phyloP scores from a whole-genome alignment of 2,113 vertebrate species.

The Bettongia penicillata region DNA sequence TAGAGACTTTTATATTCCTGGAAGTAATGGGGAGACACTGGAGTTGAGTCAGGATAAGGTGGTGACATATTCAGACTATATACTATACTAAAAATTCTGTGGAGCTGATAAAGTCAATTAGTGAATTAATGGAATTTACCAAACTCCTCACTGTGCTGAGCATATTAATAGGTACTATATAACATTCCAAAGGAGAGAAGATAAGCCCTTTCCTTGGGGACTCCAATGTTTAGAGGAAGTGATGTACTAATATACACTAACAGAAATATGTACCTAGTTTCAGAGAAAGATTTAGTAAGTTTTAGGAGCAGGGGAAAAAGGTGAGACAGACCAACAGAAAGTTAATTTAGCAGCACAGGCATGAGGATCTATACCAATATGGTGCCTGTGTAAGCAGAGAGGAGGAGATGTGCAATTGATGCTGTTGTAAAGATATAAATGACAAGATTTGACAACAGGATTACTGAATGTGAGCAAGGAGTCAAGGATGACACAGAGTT shows the following conservation, averaged over 20 bases:
- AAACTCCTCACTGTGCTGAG: background rate
- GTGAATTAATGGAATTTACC: background rate
- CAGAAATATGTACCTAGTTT: background rate
- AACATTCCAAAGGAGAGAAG: background rate
- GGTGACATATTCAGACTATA: fast-evolving
- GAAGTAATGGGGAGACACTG: no score
- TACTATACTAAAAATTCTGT: background rate
- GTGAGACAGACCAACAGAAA: background rate
- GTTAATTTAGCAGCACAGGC: background rate
- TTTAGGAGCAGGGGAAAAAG: background rate
- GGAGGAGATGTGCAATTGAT: background rate
- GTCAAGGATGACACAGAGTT: background rate
- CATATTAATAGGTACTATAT: background rate
- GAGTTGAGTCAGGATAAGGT: background rate
- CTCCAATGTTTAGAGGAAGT: background rate
- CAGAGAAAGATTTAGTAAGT: background rate
- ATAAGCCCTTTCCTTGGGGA: background rate
- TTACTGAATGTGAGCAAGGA: background rate
- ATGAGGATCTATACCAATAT: background rate
- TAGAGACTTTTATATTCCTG: background rate
- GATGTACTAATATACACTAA: background rate
- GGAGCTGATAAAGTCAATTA: background rate
- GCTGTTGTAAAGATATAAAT: background rate
- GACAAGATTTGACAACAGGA: background rate
- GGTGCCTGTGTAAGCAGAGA: background rate